Evolutionary conservation across 1,140 invertebrate genomes (phyloP), one percentile per base, ranked within the genome.

Genomic region (Eriocheir sinensis): DNA sequence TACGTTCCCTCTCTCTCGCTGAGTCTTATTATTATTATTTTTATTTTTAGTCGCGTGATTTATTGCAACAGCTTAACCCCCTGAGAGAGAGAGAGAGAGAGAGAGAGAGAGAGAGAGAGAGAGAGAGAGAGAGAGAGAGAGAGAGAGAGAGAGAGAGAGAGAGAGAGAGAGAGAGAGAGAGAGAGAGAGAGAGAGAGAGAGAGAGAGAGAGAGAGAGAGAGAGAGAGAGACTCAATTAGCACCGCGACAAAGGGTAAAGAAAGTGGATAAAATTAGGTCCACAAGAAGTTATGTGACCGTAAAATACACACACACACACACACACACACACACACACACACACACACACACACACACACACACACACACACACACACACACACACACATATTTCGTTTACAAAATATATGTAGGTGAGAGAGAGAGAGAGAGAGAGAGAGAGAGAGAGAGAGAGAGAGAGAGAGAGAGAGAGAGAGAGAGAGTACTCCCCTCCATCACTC

Each of bases 211-310:
- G n/a, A n/a, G n/a, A n/a, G n/a, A n/a, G n/a, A n/a, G n/a, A n/a
- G 60, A 72, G 60, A 72, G 60, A 72, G 60, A 72, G 60, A 72
- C 60, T n/a, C 60, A 72, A 72, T 72, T 72, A 72, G 60, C 60
- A 4, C n/a, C 60, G 21, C 6, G n/a, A n/a, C 27, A n/a, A n/a
- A 72, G n/a, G 60, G 60, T 72, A 72, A 72, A 72, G 21, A 72
- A 72, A 72, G 60, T n/a, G 60, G 60, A n/a, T n/a, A 72, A 72
- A 72, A 72, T 72, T 72, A 72, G 21, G 27, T 72, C 21, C 60
- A n/a, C 60, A 72, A n/a, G n/a, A n/a, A n/a, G 60, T 72, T 72
- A 72, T n/a, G 60, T n/a, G 60, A n/a, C 21, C n/a, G 60, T 72
- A 72, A 72, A 72, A 12, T n/a, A n/a, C 60, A 72, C 60, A 72